A percentile compares a stretch with the other conserved stretches of the same genome.
phyloP scores from a whole-genome alignment of 2,797 vertebrate species.

The Labroides dimidiatus region DNA sequence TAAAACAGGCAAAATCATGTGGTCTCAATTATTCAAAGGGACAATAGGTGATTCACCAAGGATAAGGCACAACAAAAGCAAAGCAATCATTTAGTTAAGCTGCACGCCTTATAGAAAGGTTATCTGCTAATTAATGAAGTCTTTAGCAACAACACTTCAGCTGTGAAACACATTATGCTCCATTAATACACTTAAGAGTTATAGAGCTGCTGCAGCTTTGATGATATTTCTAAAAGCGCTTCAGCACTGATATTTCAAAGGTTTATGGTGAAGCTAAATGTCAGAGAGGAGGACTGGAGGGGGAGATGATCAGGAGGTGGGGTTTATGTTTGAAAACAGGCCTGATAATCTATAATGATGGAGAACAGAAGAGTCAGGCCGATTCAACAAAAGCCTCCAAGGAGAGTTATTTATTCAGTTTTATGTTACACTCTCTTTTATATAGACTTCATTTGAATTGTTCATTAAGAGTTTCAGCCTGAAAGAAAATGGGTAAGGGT shows the following conservation, averaged over 20 bases:
- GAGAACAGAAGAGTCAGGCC: constrained; percentile 22
- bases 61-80: constrained; percentile 68
- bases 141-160: constrained; percentile 54
- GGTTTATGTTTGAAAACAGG: constrained; percentile 48
- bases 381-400: constrained; percentile 29
- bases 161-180: constrained; percentile 31
- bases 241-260: constrained; percentile 23
- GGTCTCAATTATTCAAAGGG: constrained; percentile 79
- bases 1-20: constrained; percentile 74
- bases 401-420: constrained; percentile 27
- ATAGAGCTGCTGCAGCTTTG: constrained; percentile 18
- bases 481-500: background rate
- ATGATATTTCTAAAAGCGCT: background rate
- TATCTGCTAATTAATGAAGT: constrained; percentile 71
- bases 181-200: constrained; percentile 45
- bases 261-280: constrained; percentile 30
- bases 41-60: constrained; percentile 72
- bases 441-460: background rate
- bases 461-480: constrained; percentile 4
- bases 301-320: constrained; percentile 46
- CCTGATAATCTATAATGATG: constrained; percentile 41
- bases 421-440: background rate
- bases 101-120: constrained; percentile 61
- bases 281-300: constrained; percentile 19
- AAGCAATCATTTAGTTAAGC: constrained; percentile 64